phyloP scores from a whole-genome alignment of 2,888 invertebrate genomes.

The Bellardia bayeri region DNA sequence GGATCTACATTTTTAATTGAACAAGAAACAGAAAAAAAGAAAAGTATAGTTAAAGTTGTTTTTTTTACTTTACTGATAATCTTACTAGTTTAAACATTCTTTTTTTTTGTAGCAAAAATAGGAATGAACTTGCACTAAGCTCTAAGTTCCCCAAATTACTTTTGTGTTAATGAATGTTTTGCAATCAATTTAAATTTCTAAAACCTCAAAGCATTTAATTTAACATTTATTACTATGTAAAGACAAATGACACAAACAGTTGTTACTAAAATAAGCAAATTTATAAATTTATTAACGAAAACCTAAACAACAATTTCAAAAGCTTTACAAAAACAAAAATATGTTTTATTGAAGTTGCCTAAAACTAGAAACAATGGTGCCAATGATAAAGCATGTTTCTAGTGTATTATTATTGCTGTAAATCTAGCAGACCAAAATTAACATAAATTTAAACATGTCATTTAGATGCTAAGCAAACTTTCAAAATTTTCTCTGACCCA shows the following conservation, averaged over 20 bases:
- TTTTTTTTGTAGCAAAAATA: no score
- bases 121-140: no score
- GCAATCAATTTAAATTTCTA: background rate
- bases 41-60: no score
- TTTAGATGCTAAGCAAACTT: background rate
- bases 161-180: background rate
- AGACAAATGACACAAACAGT: constrained; percentile 32
- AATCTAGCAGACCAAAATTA: background rate
- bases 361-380: background rate
- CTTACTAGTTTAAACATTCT: no score
- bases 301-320: background rate
- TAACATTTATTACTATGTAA: constrained; percentile 27
- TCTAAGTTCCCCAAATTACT: no score
- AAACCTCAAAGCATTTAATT: constrained; percentile 36
- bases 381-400: no score
- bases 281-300: constrained; percentile 2
- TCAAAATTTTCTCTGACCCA: background rate
- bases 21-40: no score
- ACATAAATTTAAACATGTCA: background rate
- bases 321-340: background rate
- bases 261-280: constrained; percentile 24
- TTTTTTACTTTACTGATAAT: no score
- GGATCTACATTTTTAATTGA: no score
- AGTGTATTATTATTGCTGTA: background rate
- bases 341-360: background rate